phyloP scores from a whole-genome alignment of 1,140 invertebrate genomes.

The Proctacanthus coquilletti region DNA sequence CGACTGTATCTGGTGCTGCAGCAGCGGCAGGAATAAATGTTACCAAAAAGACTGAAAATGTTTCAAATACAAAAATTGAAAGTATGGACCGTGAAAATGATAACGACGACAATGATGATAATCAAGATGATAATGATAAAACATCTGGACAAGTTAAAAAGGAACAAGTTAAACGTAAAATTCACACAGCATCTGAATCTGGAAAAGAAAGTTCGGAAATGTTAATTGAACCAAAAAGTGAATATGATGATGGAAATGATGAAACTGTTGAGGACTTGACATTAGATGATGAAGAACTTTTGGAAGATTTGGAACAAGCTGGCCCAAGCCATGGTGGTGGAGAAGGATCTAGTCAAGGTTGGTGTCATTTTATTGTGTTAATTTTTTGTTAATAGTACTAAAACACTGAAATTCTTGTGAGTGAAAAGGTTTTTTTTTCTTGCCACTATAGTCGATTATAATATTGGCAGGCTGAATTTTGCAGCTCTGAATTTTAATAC shows the following conservation, averaged over 20 bases:
- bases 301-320: conserved; percentile 36
- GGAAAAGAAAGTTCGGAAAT: conserved; percentile 32
- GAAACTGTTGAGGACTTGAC: conserved; percentile 70
- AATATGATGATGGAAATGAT: conserved; percentile 52
- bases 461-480: too few relatives aligned
- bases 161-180: conserved; percentile 15
- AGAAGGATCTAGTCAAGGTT: conserved; percentile 42
- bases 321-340: conserved; percentile 40
- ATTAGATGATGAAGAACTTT: conserved; percentile 51
- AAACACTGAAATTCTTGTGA: too few relatives aligned
- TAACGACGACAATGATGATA: conserved; percentile 9
- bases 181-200: conserved; percentile 16
- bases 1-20: conserved; percentile 8
- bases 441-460: too few relatives aligned
- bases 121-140: conserved; percentile 13
- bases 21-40: conserved; percentile 14
- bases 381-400: too few relatives aligned
- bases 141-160: conserved; percentile 7
- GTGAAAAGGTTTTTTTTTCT: too few relatives aligned
- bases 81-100: conserved; percentile 22
- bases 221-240: conserved; percentile 58
- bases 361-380: conserved; percentile 7
- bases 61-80: conserved; percentile 20
- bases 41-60: conserved; percentile 32
- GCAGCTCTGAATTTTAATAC: too few relatives aligned